Evolutionary conservation across 2,797 vertebrate species (phyloP).

Genomic region (Otus scops): DNA sequence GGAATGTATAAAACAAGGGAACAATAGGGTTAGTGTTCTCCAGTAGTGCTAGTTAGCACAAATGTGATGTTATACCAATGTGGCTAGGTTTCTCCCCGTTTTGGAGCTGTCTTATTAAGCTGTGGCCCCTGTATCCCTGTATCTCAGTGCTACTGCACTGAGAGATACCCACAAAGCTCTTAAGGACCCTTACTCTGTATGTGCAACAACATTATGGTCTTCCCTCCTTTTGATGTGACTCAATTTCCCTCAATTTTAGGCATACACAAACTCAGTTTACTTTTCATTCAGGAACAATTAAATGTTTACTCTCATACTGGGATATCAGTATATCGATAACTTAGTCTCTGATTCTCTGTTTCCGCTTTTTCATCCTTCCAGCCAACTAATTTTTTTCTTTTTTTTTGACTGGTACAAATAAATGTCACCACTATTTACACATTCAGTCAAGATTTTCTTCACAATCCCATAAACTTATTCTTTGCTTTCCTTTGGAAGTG

Average conservation of each 20-base stretch:
- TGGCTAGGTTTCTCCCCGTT: background rate
- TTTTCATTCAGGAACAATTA: background rate
- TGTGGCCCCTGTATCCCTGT: background rate
- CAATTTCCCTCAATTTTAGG: background rate
- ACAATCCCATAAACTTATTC: background rate
- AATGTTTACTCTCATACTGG: background rate
- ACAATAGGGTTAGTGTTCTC: background rate
- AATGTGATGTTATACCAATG: background rate
- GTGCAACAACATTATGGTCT: background rate
- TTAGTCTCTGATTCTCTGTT: background rate
- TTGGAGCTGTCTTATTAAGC: background rate
- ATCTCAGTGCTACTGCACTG: too few relatives aligned
- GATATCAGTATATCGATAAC: background rate
- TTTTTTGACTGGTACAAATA: background rate
- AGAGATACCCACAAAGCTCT: background rate
- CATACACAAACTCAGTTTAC: background rate
- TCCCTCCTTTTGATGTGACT: background rate
- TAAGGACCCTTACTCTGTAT: background rate
- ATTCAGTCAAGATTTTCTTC: background rate
- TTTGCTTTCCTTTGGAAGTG: background rate
- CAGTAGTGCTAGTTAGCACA: background rate
- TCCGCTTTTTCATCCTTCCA: background rate
- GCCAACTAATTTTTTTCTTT: accelerated
- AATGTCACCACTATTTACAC: background rate
- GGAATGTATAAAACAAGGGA: background rate